Percentiles rank a stretch among this genome's conserved stretches.
Conservation (phyloP, 2,888 invertebrate species). For the Caenorhabditis parvicauda region DNA sequence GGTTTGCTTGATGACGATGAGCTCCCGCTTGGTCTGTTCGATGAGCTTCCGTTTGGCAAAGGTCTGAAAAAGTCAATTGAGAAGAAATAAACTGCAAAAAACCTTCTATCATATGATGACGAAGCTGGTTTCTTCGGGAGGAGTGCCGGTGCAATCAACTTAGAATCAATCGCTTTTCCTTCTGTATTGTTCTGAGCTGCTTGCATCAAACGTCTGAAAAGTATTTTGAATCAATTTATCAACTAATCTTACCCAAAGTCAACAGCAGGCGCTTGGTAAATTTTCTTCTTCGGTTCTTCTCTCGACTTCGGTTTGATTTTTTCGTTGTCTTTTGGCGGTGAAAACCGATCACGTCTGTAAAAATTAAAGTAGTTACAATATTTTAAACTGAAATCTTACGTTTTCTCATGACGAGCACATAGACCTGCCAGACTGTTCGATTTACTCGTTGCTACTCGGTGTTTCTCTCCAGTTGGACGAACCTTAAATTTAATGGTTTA, state of each 20-base stretch:
- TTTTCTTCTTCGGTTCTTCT: constrained; percentile 22
- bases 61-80: too few species aligned
- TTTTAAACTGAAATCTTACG: constrained; percentile 12
- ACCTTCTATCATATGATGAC: too few species aligned
- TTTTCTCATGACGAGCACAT: constrained; percentile 31
- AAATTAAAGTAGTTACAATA: too few species aligned
- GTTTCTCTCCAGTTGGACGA: constrained; percentile 9
- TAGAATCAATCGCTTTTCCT: constrained; percentile 15
- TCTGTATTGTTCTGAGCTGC: constrained; percentile 17
- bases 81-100: too few species aligned
- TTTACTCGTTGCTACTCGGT: constrained; percentile 40
- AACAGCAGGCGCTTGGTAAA: constrained; percentile 29
- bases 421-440: constrained; percentile 37
- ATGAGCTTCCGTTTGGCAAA: too few species aligned
- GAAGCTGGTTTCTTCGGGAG: constrained; percentile 5
- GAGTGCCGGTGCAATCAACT: constrained; percentile 9
- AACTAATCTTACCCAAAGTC: constrained; percentile 25
- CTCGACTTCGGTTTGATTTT: constrained; percentile 5
- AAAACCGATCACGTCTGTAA: constrained; percentile 35
- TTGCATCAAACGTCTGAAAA: constrained; percentile 24
- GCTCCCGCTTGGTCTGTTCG: too few species aligned
- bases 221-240: neutral
- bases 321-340: constrained; percentile 32
- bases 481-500: neutral
- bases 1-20: too few species aligned